A percentile compares a stretch with the other conserved stretches of the same genome.
phyloP scores from a whole-genome alignment of 2,113 vertebrate genomes.

The Prinia subflava region DNA sequence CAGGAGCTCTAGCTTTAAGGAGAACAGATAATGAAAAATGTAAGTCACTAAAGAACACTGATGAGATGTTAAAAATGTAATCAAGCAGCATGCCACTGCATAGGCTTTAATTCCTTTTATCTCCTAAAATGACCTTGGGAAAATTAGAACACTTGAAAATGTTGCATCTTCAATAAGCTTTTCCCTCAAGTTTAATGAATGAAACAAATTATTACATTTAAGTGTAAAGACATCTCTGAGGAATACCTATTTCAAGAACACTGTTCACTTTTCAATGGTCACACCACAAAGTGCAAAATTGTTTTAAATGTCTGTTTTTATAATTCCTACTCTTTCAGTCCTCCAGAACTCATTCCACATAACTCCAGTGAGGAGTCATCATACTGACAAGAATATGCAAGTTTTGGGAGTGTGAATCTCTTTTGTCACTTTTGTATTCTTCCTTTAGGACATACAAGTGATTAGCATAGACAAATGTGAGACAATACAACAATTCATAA shows the following conservation, averaged over 20 bases:
- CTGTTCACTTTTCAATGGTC: neutral
- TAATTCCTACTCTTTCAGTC: neutral
- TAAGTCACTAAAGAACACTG: neutral
- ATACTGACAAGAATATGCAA: neutral
- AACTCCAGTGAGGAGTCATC: neutral
- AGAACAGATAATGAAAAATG: neutral
- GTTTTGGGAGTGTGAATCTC: neutral
- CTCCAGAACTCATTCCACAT: neutral
- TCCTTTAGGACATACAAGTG: neutral
- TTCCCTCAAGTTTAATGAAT: neutral
- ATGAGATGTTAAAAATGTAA: slow-evolving; percentile 12
- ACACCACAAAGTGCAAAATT: neutral
- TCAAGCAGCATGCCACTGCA: neutral
- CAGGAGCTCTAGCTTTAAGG: neutral
- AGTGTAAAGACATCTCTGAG: neutral
- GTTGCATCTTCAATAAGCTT: neutral
- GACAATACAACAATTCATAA: neutral
- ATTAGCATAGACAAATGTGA: neutral
- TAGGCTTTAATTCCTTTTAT: neutral
- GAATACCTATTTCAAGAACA: neutral
- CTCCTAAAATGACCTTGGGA: slow-evolving; percentile 5
- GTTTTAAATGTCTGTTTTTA: neutral
- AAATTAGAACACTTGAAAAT: slow-evolving; percentile 16
- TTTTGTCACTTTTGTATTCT: neutral
- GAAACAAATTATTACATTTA: neutral